Evolutionary conservation across 2,888 invertebrate genomes (phyloP), one percentile per base, ranked within the genome.

Genomic region (Thysanoteuthis rhombus): DNA sequence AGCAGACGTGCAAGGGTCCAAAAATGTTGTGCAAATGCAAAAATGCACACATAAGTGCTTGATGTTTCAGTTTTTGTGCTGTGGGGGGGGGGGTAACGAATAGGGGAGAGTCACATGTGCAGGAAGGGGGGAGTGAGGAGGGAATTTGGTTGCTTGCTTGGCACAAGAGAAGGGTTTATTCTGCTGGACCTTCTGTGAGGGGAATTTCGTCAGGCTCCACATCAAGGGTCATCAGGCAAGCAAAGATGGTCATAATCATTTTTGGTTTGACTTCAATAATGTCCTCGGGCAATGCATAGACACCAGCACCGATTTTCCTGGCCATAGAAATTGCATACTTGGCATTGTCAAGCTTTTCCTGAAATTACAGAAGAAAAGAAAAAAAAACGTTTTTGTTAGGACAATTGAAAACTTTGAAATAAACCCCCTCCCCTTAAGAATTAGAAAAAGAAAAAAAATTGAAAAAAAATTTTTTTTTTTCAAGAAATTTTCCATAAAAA

Each of bases 221-320:
- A 97, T 99, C 99, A 96, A 99, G 98, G 47, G 99, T 99, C 99
- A 99, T 99, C 96, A 99, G 98, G 97, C 99, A 99, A 47, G 99
- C 99, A 97, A 99, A 99, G 95, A 99, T 98, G 8, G 99, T 99
- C 99, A 99, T 99, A 94, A 99, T 98, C 99, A 99, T 99, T 97
- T 99, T 99, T 94, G 98, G 98, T 97, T 99, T 99, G 40, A 99
- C 98, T 97, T 99, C 99, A 89, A 99, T 98, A 96, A 99, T 99
- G 97, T 99, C 99, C 97, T 99, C 99, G 36, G 99, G 99, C 94
- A 99, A 97, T 19, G 99, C 99, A 97, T 99, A 99, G 38, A 99
- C 99, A 94, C 99, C 98, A 93, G 99, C 99, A 95, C 99, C 99
- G 96, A 99, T 98, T 96, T 99, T 99, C 93, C 99, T 98, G 19